Evolutionary conservation across 2,888 invertebrate genomes (phyloP), one percentile per base, ranked within the genome.

Genomic region (Cyclophora albipunctata): DNA sequence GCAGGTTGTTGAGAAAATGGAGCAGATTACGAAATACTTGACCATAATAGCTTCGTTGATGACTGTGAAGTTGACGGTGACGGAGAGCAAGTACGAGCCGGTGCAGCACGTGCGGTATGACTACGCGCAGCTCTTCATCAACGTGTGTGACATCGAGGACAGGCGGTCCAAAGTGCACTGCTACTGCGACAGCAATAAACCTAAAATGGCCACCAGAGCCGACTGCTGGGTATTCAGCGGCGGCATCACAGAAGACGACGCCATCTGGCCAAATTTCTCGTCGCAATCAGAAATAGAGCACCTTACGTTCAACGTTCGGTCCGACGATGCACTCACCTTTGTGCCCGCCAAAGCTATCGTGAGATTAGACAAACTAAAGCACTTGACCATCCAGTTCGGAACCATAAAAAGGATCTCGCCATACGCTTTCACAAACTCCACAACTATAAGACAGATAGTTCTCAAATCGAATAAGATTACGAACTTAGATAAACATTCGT

Each of bases 341-440:
- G 89, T 95, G 48, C 95, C 95, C 3, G 93, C 92, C 0, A 91
- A 91, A 70, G 91, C 93, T 42, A 86, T 95, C 48, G 90, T 91
- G 46, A 90, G 92, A 66, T 81, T 95, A 49, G 91, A 91, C 64
- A 91, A 92, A 60, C 81, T 95, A n/a, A 91, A 91, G 72, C 90
- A 91, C 57, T 77, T 95, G 53, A 91, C 91, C 49, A 91, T 96
- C 64, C 91, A 93, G 58, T 94, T 94, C 72, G 94, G 93, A 2
- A 92, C 91, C 46, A 92, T 96, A 59, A 90, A 91, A 62, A 91
- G 90, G 40, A 89, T 96, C n/a, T 90, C 91, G 45, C 90, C 93
- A 0, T 93, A 92, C 72, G 93, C 94, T 0, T 95, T 96, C 70
- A 93, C 93, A 4, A 95, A 94, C 72, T 89, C 94, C 0, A 90